Evolutionary conservation across 2,113 vertebrate genomes (phyloP), one percentile per base, ranked within the genome.

Genomic region (Dendropsophus ebraccatus): DNA sequence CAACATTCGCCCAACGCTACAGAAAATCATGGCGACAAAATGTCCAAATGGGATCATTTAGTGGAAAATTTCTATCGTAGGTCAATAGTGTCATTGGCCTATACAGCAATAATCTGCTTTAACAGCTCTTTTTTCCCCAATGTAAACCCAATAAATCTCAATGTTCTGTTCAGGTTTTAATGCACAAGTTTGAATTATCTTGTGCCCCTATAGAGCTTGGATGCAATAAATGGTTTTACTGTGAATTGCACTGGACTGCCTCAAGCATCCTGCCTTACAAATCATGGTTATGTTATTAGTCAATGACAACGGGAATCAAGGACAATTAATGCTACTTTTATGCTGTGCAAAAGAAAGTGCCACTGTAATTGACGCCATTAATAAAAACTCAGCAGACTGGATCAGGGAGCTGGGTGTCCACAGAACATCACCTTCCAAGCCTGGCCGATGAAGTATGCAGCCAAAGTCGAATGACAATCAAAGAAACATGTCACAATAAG

Each of bases 161-260:
- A 85, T 73, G 77, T 81, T 89, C 87, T 76, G 47, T 41, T 84
- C 58, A 35, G 86, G 77, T 90, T 88, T 65, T 90, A 91, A 90
- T 83, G 84, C 88, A 89, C 89, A 78, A 88, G 88, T 90, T 89
- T 70, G 87, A 89, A 90, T 94, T 93, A 93, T 94, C 91, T 90
- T 91, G 82, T 88, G 69, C 90, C 91, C 78, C 91, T 91, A 90
- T 89, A 93, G 90, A 89, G 89, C 90, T 88, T 28, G 88, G 83
- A 92, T 91, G 94, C 92, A 96, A 95, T 91, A 93, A 92, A 89
- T 90, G 89, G 85, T 94, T 93, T 91, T 92, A 91, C 92, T 91
- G 90, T 88, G 90, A 94, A 94, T 90, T 91, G 35, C 72, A 47
- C 41, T 76, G 72, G 70, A 75, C 70, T 60, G 70, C 70, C 72